A percentile compares a stretch with the other conserved stretches of the same genome.
Conservation (phyloP, 2,888 invertebrate species). For the Platycnemis pennipes region DNA sequence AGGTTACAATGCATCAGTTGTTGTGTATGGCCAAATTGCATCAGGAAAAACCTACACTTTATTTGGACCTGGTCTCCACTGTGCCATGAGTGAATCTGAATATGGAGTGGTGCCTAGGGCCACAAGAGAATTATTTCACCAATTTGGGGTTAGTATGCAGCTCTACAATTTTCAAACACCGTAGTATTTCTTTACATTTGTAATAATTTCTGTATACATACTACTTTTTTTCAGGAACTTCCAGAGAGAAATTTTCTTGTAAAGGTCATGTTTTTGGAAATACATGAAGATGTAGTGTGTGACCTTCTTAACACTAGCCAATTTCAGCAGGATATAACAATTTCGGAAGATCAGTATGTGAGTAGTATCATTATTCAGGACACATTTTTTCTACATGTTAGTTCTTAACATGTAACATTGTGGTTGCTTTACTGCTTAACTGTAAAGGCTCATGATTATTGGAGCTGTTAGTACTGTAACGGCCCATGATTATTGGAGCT, state of each 20-base stretch:
- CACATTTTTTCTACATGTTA: slow-evolving; percentile 1
- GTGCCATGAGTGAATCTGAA: slow-evolving; percentile 84
- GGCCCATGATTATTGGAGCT: too few species aligned
- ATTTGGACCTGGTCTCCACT: slow-evolving; percentile 85
- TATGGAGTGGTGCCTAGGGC: slow-evolving; percentile 87
- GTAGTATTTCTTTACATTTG: neutral
- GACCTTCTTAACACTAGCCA: slow-evolving; percentile 80
- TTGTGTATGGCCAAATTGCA: slow-evolving; percentile 77
- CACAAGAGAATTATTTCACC: slow-evolving; percentile 86
- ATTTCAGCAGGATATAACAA: slow-evolving; percentile 70
- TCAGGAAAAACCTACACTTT: slow-evolving; percentile 88
- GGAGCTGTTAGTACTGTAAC: too few species aligned
- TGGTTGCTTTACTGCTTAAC: too few species aligned
- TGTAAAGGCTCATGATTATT: too few species aligned
- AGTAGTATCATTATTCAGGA: slow-evolving; percentile 54
- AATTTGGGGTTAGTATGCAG: slow-evolving; percentile 77
- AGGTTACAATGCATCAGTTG: slow-evolving; percentile 77
- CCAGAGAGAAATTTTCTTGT: slow-evolving; percentile 84
- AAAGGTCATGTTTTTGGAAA: slow-evolving; percentile 88
- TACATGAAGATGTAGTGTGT: slow-evolving; percentile 84
- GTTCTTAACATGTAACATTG: too few species aligned
- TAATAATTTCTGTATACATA: neutral
- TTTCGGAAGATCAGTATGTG: slow-evolving; percentile 72
- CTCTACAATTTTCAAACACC: neutral
- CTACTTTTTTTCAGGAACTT: slow-evolving; percentile 79